A percentile compares a stretch with the other conserved stretches of the same genome.
phyloP scores from a whole-genome alignment of 2,888 invertebrate genomes.

The Tenodera sinensis region DNA sequence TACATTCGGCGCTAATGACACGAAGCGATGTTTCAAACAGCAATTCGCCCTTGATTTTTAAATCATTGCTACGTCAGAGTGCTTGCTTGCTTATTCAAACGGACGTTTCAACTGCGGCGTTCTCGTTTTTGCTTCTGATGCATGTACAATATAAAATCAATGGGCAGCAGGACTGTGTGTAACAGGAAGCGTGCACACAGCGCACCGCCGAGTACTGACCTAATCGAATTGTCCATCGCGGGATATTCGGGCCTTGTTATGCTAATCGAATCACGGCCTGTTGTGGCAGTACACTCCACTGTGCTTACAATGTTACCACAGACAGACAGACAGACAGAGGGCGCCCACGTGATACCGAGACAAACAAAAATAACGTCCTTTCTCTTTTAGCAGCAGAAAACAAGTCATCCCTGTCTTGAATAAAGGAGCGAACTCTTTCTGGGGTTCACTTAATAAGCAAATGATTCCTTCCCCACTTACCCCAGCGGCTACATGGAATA shows the following conservation, averaged over 20 bases:
- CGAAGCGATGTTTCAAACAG: neutral
- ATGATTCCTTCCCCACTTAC: no score
- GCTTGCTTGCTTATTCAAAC: neutral
- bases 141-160: neutral
- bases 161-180: neutral
- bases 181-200: neutral
- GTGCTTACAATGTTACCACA: constrained; percentile 2
- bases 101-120: neutral
- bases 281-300: constrained; percentile 9
- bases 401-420: no score
- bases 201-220: neutral
- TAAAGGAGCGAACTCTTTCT: no score
- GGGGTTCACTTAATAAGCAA: no score
- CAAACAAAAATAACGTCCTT: neutral
- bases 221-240: constrained; percentile 5
- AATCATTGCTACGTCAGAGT: neutral
- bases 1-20: neutral
- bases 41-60: neutral
- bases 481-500: no score
- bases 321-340: neutral
- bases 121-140: neutral
- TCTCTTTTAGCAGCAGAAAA: no score
- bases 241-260: constrained; percentile 16
- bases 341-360: neutral
- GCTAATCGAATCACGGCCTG: constrained; percentile 24